Percentiles rank a stretch among this genome's conserved stretches.
These are phyloP conservation scores for Monodelphis domestica DNA, from an alignment of 2,797 vertebrate genomes.

Conservation along the genomic window DNA sequence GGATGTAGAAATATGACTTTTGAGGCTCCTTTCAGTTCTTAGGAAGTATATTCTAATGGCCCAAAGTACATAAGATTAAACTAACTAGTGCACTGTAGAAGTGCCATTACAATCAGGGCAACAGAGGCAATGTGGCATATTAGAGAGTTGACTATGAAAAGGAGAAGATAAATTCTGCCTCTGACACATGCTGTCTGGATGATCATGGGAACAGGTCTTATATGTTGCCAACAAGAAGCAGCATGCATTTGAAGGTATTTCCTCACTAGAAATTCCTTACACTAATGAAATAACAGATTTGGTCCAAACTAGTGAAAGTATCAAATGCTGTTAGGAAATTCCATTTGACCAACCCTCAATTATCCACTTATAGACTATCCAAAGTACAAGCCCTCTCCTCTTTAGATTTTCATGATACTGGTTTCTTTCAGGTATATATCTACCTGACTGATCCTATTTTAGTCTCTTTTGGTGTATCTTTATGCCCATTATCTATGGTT, in stretches of 20 bases:
- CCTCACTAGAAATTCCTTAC: too few species aligned
- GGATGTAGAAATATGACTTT: neutral
- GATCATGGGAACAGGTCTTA: neutral
- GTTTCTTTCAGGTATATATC: neutral
- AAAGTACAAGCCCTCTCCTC: neutral
- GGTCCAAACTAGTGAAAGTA: neutral
- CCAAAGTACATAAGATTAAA: neutral
- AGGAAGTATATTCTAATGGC: too few species aligned
- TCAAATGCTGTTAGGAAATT: neutral
- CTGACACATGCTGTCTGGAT: neutral
- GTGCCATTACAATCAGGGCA: neutral
- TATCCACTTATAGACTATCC: too few species aligned
- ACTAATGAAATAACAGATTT: neutral
- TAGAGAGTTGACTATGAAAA: neutral
- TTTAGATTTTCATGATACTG: neutral
- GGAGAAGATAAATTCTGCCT: neutral
- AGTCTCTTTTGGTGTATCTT: neutral
- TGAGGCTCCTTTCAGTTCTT: neutral
- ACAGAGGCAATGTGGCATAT: neutral
- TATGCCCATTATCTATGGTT: neutral
- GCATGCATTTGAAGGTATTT: neutral
- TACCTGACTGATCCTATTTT: neutral
- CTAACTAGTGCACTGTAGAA: neutral
- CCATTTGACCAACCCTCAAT: neutral
- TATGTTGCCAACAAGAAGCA: neutral